These are phyloP conservation scores for Intellagama lesueurii DNA, from an alignment of 2,797 vertebrate genomes.

Conservation along the genomic window DNA sequence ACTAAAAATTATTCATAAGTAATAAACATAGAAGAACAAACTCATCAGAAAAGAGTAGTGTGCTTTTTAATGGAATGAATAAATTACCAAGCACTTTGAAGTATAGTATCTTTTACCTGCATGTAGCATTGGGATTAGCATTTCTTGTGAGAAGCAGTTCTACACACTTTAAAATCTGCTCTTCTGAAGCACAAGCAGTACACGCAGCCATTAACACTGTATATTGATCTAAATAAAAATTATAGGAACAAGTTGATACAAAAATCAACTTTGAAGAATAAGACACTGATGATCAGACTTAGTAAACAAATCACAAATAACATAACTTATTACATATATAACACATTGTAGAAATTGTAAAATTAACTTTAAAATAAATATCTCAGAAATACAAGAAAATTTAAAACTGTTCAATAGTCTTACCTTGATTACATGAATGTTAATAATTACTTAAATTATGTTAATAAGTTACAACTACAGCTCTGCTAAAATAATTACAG, in stretches of 20 bases:
- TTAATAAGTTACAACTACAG: too few species aligned
- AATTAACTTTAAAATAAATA: background rate
- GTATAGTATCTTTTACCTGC: constrained; percentile 82
- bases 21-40: background rate
- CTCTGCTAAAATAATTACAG: background rate
- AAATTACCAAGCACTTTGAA: background rate
- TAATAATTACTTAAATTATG: too few species aligned
- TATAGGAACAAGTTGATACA: constrained; percentile 16
- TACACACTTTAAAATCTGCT: constrained; percentile 86
- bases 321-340: background rate
- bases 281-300: background rate
- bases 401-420: background rate
- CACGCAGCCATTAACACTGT: constrained; percentile 92
- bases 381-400: background rate
- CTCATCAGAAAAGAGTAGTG: background rate
- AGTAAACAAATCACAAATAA: background rate
- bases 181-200: constrained; percentile 83
- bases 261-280: background rate
- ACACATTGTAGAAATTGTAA: background rate
- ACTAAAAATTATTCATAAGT: background rate
- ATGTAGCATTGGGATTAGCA: constrained; percentile 87
- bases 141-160: constrained; percentile 94
- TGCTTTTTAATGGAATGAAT: background rate
- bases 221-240: constrained; percentile 82
- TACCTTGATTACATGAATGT: too few species aligned